Base-by-base conservation (phyloP, 2,888 invertebrate genomes). In the Xestia c-nigrum region DNA sequence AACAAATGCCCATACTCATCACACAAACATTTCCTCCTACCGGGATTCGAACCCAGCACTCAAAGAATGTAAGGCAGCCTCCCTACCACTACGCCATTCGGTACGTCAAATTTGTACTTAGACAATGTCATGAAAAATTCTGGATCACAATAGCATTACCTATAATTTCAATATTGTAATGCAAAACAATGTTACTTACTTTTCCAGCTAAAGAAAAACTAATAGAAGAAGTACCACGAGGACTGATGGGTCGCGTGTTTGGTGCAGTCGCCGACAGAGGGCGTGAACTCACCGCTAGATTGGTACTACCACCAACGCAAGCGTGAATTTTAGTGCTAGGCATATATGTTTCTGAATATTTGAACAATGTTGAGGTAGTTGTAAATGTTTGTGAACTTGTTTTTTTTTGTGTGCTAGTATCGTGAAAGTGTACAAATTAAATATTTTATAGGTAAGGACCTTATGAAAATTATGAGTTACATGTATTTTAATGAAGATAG, bases 201-300 rank as follows among this genome's bases (percentile, higher is more conserved):
- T 69, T 80, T 78, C 21, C 91, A 89, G 89, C 88, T 31, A 91
- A 90, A 83, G 87, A 90, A 14, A 90, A 89, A 67, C 55, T 82
- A 3, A 57, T 72, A n/a, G 91, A 91, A 74, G 89, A 88, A 38
- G 87, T 90, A 0, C 88, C 93, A 0, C 86, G 91, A n/a, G 93
- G 94, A 0, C 81, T 96, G 4, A 89, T 96, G 88, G 94, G 95
- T 0, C 90, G 96, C 4, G 89, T 96, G 90, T 87, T 96, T 50
- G 95, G 94, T 7, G 96, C 95, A 0, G 94, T 96, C 38, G 96
- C 96, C 9, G 96, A 92, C 19, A 90, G 94, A 16, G 95, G 96
- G 6, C 88, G 96, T 1, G 95, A 93, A 71, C 93, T 96, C 59
- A 95, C 95, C 0, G 93, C 95, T 16, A 89, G 94, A n/a, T 87